Evolutionary conservation across 1,140 invertebrate genomes (phyloP).

Genomic region (Sarcophaga peregrina): DNA sequence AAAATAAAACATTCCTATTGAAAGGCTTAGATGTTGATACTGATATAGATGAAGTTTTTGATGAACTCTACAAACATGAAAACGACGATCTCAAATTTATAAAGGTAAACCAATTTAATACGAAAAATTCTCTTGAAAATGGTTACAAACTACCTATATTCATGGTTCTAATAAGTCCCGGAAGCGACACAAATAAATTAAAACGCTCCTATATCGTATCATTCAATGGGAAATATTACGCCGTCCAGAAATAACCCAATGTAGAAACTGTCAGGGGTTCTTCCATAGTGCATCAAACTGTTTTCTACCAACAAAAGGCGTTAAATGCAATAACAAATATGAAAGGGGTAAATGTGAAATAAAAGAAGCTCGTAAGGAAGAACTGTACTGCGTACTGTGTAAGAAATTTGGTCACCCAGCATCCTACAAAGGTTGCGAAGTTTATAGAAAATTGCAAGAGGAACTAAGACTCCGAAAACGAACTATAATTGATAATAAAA

Average conservation of each 20-base stretch:
- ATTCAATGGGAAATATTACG: background rate
- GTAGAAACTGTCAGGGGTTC: background rate
- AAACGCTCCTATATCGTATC: background rate
- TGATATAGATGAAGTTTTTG: slow-evolving; percentile 16
- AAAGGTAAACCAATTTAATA: background rate
- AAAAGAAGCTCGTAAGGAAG: background rate
- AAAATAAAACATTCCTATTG: slow-evolving; percentile 11
- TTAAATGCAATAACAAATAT: background rate
- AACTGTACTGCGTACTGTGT: slow-evolving; percentile 23
- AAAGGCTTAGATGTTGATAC: no score
- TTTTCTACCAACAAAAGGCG: background rate
- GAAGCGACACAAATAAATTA: background rate
- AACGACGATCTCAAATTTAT: slow-evolving; percentile 26
- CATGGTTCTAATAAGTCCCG: background rate
- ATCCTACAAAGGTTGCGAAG: slow-evolving; percentile 7
- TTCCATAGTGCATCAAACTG: slow-evolving; percentile 2
- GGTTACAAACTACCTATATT: background rate
- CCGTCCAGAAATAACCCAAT: background rate
- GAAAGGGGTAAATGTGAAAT: background rate
- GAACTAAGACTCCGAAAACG: background rate
- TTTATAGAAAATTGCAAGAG: background rate
- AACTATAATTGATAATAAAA: background rate
- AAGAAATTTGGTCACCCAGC: slow-evolving; percentile 27
- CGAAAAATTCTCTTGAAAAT: background rate
- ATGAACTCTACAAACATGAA: background rate